phyloP scores from a whole-genome alignment of 2,888 invertebrate species.

The Oxytorus armatus region DNA sequence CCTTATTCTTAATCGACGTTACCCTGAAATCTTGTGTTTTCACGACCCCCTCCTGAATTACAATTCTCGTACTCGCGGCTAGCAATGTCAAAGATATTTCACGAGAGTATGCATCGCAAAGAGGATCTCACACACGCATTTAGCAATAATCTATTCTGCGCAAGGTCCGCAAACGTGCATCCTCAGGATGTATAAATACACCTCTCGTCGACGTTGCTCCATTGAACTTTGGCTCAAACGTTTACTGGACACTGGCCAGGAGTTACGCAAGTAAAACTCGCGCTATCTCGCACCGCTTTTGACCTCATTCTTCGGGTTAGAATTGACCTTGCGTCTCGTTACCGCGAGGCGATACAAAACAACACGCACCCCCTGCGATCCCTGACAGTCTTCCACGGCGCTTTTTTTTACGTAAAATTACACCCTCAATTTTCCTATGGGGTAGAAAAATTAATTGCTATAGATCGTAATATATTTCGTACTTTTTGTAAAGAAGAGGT shows the following conservation, averaged over 20 bases:
- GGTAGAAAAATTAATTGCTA: no score
- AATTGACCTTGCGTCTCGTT: conserved; percentile 81
- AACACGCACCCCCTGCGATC: conserved; percentile 6
- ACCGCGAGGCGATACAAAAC: conserved; percentile 69
- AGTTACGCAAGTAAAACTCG: conserved; percentile 78
- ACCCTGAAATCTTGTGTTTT: not conserved
- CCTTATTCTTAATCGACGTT: conserved; percentile 7
- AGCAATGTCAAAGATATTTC: conserved; percentile 56
- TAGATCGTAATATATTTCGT: no score
- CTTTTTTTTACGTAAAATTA: not conserved
- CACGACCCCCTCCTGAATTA: not conserved
- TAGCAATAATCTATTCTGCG: conserved; percentile 79
- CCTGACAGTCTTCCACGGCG: not conserved
- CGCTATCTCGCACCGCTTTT: conserved; percentile 74
- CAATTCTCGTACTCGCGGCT: not conserved
- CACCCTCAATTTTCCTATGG: not conserved
- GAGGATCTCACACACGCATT: conserved; percentile 68
- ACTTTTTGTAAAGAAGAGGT: no score
- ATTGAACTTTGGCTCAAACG: conserved; percentile 83
- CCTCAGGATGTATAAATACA: conserved; percentile 78
- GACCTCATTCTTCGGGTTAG: conserved; percentile 77
- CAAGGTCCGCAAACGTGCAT: conserved; percentile 78
- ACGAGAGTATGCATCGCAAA: not conserved
- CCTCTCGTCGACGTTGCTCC: conserved; percentile 82
- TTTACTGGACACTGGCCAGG: conserved; percentile 80